These are phyloP conservation scores for Leucopsar rothschildi DNA, from an alignment of 2,113 vertebrate genomes.

Conservation along the genomic window DNA sequence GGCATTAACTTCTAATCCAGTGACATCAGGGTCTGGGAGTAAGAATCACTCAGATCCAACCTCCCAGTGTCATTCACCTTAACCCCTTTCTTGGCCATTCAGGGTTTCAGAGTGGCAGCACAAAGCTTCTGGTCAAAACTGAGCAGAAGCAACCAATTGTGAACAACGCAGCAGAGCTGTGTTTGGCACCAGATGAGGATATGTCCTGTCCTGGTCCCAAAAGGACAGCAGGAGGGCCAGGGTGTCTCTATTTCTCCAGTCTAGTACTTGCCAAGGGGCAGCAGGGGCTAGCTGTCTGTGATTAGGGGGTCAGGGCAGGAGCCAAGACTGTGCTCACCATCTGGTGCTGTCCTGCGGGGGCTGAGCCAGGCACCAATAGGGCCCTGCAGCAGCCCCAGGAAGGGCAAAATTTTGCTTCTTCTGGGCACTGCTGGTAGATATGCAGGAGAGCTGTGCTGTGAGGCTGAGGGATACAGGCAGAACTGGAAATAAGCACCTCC, in stretches of 20 bases:
- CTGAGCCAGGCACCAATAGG: not conserved
- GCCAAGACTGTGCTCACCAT: not conserved
- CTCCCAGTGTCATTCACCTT: not conserved
- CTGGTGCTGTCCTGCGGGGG: rapidly evolving
- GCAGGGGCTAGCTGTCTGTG: not conserved
- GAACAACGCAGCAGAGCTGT: not conserved
- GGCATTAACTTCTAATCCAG: not conserved
- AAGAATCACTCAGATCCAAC: not conserved
- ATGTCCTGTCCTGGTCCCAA: not conserved
- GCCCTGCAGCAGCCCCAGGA: not conserved
- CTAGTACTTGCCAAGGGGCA: not conserved
- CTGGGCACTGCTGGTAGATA: not conserved
- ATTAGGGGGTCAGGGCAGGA: not conserved
- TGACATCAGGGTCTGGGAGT: not conserved
- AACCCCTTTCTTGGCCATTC: not conserved
- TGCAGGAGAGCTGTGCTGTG: not conserved
- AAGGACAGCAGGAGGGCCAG: not conserved
- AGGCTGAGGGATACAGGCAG: not conserved
- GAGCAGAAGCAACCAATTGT: not conserved
- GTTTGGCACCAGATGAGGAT: not conserved
- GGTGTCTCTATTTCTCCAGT: not conserved
- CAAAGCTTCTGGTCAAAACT: not conserved
- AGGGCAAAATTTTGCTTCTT: not conserved
- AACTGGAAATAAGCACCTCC: not conserved
- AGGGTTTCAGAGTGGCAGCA: not conserved